Conservation (phyloP, 2,797 vertebrate genomes). For the Notolabrus celidotus region DNA sequence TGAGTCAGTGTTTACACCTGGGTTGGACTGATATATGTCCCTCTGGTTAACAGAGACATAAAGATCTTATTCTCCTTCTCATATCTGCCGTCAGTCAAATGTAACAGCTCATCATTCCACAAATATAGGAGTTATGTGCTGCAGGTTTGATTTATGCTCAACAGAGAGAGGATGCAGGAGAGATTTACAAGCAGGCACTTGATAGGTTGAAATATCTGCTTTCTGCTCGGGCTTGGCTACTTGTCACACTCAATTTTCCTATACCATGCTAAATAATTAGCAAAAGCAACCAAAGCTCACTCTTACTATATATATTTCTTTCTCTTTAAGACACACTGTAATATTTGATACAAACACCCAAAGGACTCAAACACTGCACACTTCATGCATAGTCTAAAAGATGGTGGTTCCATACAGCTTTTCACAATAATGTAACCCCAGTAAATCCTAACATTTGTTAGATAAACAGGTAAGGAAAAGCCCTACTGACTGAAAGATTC, state of each 20-base stretch:
- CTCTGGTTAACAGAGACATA: conserved; percentile 45
- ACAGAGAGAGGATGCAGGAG: conserved; percentile 7
- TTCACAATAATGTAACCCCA: too few species aligned
- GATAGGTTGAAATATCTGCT: background rate
- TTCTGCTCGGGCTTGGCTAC: background rate
- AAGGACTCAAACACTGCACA: too few species aligned
- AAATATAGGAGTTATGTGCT: conserved; percentile 40
- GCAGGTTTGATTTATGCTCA: conserved; percentile 27
- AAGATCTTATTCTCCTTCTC: conserved; percentile 47
- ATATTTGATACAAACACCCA: background rate
- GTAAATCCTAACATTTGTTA: too few species aligned
- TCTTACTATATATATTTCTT: too few species aligned
- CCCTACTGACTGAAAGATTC: too few species aligned
- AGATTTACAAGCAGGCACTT: conserved; percentile 15
- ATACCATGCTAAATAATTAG: too few species aligned
- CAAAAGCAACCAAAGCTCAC: background rate
- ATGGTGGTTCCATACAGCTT: too few species aligned
- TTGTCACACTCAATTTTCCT: background rate
- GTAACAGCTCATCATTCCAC: conserved; percentile 29
- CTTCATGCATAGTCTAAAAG: too few species aligned
- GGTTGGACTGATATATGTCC: conserved; percentile 55
- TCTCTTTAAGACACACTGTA: too few species aligned
- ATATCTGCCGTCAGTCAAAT: conserved; percentile 46
- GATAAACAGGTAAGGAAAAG: too few species aligned
- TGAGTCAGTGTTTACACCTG: conserved; percentile 64